These are phyloP conservation scores for Epizoanthus scotinus DNA, from an alignment of 92 coral and sea anemone genomes.

Conservation along the genomic window DNA sequence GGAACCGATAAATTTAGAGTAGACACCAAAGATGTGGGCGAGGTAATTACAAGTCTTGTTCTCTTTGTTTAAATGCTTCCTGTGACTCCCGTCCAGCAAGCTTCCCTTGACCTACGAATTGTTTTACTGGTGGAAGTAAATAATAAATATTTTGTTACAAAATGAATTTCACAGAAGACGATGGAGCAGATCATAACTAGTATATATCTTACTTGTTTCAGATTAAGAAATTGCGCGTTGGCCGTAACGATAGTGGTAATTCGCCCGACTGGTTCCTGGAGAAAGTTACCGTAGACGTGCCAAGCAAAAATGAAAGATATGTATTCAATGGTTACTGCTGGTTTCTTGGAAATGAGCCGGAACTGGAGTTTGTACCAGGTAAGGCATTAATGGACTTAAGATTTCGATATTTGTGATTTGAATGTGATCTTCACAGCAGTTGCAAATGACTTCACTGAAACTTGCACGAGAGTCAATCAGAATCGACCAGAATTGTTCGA, in stretches of 20 bases:
- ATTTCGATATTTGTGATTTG: background rate
- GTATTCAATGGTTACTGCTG: slow-evolving; percentile 82
- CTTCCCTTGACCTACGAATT: too few relatives aligned
- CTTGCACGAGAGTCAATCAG: too few relatives aligned
- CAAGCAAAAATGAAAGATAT: slow-evolving; percentile 80
- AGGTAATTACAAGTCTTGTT: slow-evolving; percentile 48
- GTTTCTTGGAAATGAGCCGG: slow-evolving; percentile 73
- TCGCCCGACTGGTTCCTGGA: slow-evolving; percentile 90
- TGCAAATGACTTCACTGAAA: too few relatives aligned
- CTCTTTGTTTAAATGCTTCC: too few relatives aligned
- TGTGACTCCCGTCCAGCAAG: too few relatives aligned
- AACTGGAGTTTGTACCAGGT: slow-evolving; percentile 76
- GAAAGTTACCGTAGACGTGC: slow-evolving; percentile 77
- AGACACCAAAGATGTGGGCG: slow-evolving; percentile 81
- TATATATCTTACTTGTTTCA: slow-evolving; percentile 2
- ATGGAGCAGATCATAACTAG: too few relatives aligned
- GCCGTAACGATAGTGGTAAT: slow-evolving; percentile 80
- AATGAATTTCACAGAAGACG: too few relatives aligned
- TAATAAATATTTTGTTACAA: too few relatives aligned
- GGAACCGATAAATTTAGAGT: slow-evolving; percentile 81
- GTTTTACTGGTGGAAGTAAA: too few relatives aligned
- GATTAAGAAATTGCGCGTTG: slow-evolving; percentile 79
- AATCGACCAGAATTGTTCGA: too few relatives aligned
- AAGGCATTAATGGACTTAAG: background rate
- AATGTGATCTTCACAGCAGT: too few relatives aligned